These are phyloP conservation scores for Dermolepida albohirtum DNA, from an alignment of 2,888 invertebrate species.

Conservation along the genomic window DNA sequence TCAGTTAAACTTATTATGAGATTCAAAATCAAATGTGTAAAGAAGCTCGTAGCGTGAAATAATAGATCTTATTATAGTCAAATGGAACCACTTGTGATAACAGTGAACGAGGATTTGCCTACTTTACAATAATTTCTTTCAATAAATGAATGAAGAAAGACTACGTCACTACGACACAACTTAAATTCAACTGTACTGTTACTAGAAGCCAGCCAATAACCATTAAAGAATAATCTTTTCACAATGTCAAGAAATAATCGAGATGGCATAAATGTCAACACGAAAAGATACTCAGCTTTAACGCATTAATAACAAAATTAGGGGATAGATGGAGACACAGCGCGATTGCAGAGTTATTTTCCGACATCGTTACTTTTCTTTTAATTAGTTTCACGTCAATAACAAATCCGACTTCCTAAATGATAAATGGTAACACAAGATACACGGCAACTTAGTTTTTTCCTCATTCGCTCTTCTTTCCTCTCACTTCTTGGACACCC, in stretches of 20 bases:
- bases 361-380: constrained; percentile 46
- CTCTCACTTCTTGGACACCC: not conserved
- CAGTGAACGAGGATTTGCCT: no score
- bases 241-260: constrained; percentile 12
- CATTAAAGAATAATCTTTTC: constrained; percentile 16
- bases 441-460: constrained; percentile 45
- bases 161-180: no score
- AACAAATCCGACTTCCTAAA: constrained; percentile 49
- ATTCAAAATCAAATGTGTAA: no score
- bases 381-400: constrained; percentile 50
- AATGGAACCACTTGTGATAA: no score
- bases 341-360: constrained; percentile 30
- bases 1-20: no score
- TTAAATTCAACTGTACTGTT: not conserved
- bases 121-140: no score
- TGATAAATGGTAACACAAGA: constrained; percentile 47
- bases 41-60: no score
- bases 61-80: no score
- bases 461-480: constrained; percentile 12
- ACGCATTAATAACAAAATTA: constrained; percentile 36
- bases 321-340: constrained; percentile 30
- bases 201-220: constrained; percentile 3
- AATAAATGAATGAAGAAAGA: no score
- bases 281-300: constrained; percentile 27
- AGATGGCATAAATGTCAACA: constrained; percentile 28